These are phyloP conservation scores for Felis catus DNA, from an alignment of 2,113 vertebrate species.

Conservation along the genomic window F.catus_Fca126_mat1.0 CM031428.1:63066501-63067000, in stretches of 20 bases:
- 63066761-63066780: not conserved
- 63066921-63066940: not conserved
- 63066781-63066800: not conserved
- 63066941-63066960: not conserved
- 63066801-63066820: not conserved
- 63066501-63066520: not conserved
- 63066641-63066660: slow-evolving; percentile 51
- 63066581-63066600: not conserved
- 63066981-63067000: not conserved
- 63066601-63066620: not conserved
- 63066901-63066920: not conserved
- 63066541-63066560: slow-evolving; percentile 12
- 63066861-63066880: not conserved
- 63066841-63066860: not conserved
- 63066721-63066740: slow-evolving; percentile 41
- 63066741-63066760: slow-evolving; percentile 48
- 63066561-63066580: not conserved
- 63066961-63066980: not conserved
- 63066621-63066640: slow-evolving; percentile 43
- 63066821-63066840: not conserved
- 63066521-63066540: not conserved
- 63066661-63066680: slow-evolving; percentile 66
- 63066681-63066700: not conserved
- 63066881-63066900: not conserved
- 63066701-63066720: slow-evolving; percentile 35